Evolutionary conservation across 2,113 vertebrate species (phyloP), one percentile per base, ranked within the genome.

Genomic region (Nycticryphes semicollaris): DNA sequence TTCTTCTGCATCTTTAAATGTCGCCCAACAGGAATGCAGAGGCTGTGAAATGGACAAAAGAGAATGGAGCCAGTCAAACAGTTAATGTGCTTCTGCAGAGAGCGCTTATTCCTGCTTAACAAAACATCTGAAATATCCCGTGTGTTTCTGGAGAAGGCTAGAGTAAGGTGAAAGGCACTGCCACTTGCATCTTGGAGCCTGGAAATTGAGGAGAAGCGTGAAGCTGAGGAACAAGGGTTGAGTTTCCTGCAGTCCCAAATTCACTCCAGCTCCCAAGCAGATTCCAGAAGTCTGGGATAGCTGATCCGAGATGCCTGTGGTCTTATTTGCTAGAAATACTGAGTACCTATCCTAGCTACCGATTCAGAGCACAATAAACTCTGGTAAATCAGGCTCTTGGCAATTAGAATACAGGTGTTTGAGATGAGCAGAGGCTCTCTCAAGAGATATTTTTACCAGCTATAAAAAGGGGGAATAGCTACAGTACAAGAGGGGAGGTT

Each of bases 1-100:
- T 96, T 96, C 90, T 96, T 93, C 63, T 3, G 10, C 16, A 5
- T 92, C 82, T 94, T 96, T 93, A 87, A 91, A 84, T 63, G 81
- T 77, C 20, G 30, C 90, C 81, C 67, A 69, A 50, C 50, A 66
- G 87, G 81, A 96, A 96, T 43, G 74, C 78, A 50, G 84, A 33
- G 89, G 70, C 91, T 66, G 78, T 92, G 89, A 96, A 94, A 83
- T 0, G 30, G 53, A 84, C 87, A 94, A 89, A 94, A 80, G 81
- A 87, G 74, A 90, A 92, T 50, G n/a, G 74, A 96, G 37, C 37
- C 50, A 37, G 76, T 94, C 80, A 89, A 1, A 69, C 47, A 23
- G 77, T 87, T 75, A 87, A 57, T 1, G 7, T 67, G 78, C 57
- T 87, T 94, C 87, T 93, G 63, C 83, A 74, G 57, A 62, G 54